These are phyloP conservation scores for Germaria angustata DNA, from an alignment of 2,888 invertebrate genomes.

Conservation along the genomic window DNA sequence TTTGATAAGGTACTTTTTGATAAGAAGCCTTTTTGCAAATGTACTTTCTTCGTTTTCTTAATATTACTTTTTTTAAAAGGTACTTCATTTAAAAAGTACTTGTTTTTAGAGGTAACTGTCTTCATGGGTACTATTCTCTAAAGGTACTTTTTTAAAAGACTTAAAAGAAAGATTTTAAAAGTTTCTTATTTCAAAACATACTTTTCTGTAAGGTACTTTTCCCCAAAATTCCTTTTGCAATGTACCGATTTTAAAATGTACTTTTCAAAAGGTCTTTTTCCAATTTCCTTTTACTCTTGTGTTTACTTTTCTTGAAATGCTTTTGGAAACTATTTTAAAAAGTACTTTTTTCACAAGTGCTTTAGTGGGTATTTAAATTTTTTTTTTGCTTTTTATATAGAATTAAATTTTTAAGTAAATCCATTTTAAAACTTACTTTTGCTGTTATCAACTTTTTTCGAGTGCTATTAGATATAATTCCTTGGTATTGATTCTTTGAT, in stretches of 20 bases:
- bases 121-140: neutral
- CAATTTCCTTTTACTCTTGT: too few species aligned
- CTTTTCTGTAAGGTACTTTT: neutral
- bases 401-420: too few species aligned
- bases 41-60: neutral
- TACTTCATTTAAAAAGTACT: neutral
- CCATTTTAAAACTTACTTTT: too few species aligned
- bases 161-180: too few species aligned
- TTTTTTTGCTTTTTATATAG: too few species aligned
- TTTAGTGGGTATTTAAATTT: too few species aligned
- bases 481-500: conserved; percentile 50
- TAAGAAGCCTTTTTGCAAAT: neutral
- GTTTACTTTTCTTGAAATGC: too few species aligned
- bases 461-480: neutral
- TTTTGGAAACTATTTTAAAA: too few species aligned
- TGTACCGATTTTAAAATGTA: too few species aligned
- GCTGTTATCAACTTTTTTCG: neutral
- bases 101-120: neutral
- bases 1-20: neutral
- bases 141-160: neutral
- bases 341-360: too few species aligned
- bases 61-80: neutral
- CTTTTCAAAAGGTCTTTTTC: too few species aligned
- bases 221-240: too few species aligned
- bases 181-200: neutral